Conservation (phyloP, 2,888 invertebrate species). For the Iphiclides podalirius region DNA sequence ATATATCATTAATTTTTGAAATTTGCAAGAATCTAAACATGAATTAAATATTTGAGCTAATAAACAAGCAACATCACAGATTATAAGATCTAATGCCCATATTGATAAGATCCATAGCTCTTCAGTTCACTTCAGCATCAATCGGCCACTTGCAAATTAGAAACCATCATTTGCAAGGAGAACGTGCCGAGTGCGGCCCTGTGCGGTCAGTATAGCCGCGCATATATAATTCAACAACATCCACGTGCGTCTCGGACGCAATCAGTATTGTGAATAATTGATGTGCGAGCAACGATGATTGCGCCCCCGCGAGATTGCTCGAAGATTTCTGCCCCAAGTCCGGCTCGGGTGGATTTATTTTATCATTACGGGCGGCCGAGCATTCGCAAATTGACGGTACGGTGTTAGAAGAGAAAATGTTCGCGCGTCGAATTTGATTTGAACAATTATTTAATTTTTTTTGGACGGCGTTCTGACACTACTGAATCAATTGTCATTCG, state of each 20-base stretch:
- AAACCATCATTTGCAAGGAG: no score
- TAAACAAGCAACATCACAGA: no score
- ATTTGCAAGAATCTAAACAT: no score
- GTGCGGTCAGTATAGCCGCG: conserved; percentile 52
- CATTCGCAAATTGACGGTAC: conserved; percentile 9
- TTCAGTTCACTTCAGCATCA: no score
- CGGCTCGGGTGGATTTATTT: conserved; percentile 54
- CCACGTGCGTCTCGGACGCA: conserved; percentile 77
- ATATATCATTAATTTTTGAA: no score
- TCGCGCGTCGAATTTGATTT: no score
- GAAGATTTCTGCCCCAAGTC: conserved; percentile 55
- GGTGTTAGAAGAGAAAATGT: not conserved
- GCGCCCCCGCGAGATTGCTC: conserved; percentile 66
- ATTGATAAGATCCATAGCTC: no score
- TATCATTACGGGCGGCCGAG: conserved; percentile 36
- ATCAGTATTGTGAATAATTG: conserved; percentile 79
- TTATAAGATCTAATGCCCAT: no score
- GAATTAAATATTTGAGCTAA: not conserved
- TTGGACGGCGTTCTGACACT: no score
- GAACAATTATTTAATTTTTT: no score
- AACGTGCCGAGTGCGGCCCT: conserved; percentile 50
- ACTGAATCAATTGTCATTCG: no score
- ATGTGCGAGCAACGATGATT: conserved; percentile 66
- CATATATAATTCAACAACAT: conserved; percentile 70
- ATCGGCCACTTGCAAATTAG: no score